Evolutionary conservation across 2,888 invertebrate genomes (phyloP).

Genomic region (Odontomyia ornata): DNA sequence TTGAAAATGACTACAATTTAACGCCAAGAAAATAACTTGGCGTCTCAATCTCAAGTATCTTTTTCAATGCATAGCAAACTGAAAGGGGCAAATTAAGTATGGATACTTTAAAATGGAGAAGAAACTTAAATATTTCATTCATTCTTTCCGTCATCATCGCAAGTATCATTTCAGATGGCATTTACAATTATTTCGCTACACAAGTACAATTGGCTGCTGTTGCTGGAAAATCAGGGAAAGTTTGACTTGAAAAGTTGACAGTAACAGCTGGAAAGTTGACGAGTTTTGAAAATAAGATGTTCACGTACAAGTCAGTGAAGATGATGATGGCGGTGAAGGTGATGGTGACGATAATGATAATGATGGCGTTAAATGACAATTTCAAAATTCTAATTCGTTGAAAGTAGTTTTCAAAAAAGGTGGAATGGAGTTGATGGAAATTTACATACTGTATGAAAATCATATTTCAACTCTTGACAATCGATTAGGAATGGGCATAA

Average conservation of each 20-base stretch:
- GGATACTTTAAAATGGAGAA: neutral
- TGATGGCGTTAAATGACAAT: neutral
- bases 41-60: conserved; percentile 1
- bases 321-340: conserved; percentile 8
- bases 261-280: conserved; percentile 35
- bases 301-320: no score
- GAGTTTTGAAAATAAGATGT: conserved; percentile 10
- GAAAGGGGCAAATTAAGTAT: conserved; percentile 33
- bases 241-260: conserved; percentile 41
- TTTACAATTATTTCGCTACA: neutral
- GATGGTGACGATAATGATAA: neutral
- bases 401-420: no score
- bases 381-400: neutral
- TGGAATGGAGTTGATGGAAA: no score
- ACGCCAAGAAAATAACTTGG: conserved; percentile 18
- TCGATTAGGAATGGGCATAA: no score
- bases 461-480: no score
- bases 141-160: neutral
- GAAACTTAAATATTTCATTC: conserved; percentile 30
- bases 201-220: neutral
- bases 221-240: conserved; percentile 39
- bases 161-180: neutral
- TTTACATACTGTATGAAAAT: no score
- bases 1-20: conserved; percentile 30
- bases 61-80: conserved; percentile 2